These are phyloP conservation scores for Eleginops maclovinus DNA, from an alignment of 2,113 vertebrate species.

Conservation along the genomic window DNA sequence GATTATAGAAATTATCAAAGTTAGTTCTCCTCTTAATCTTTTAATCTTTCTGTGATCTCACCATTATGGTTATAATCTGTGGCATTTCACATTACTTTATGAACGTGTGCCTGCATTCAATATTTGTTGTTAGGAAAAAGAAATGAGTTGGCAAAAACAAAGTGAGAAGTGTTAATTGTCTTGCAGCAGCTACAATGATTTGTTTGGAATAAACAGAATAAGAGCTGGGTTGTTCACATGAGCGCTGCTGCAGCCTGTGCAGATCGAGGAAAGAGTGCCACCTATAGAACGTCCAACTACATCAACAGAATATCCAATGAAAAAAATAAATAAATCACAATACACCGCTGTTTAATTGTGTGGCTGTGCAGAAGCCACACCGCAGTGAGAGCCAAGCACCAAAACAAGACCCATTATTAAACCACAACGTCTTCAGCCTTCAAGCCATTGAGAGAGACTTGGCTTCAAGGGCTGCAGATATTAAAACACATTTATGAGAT, in stretches of 20 bases:
- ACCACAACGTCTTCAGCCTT: neutral
- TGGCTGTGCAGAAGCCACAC: constrained; percentile 9
- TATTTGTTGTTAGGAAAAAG: neutral
- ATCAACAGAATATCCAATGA: constrained; percentile 19
- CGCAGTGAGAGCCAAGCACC: neutral
- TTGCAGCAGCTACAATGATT: constrained; percentile 3
- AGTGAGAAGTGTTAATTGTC: constrained; percentile 37
- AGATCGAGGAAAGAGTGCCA: constrained; percentile 39
- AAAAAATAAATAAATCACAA: neutral
- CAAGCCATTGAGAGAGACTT: neutral
- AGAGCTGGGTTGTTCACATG: neutral
- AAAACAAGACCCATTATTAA: no score
- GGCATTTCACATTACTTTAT: neutral
- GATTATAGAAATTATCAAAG: no score
- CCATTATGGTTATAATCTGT: neutral
- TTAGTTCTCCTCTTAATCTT: neutral
- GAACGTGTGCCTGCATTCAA: constrained; percentile 21
- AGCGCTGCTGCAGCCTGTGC: constrained; percentile 7
- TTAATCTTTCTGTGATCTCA: neutral
- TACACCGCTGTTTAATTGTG: constrained; percentile 22
- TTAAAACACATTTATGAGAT: neutral
- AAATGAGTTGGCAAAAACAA: neutral
- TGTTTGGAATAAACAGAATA: constrained; percentile 28
- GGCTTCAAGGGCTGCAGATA: constrained; percentile 19
- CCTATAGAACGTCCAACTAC: constrained; percentile 46